These are phyloP conservation scores for Alosa alosa DNA, from an alignment of 2,113 vertebrate genomes.

Conservation along the genomic window DNA sequence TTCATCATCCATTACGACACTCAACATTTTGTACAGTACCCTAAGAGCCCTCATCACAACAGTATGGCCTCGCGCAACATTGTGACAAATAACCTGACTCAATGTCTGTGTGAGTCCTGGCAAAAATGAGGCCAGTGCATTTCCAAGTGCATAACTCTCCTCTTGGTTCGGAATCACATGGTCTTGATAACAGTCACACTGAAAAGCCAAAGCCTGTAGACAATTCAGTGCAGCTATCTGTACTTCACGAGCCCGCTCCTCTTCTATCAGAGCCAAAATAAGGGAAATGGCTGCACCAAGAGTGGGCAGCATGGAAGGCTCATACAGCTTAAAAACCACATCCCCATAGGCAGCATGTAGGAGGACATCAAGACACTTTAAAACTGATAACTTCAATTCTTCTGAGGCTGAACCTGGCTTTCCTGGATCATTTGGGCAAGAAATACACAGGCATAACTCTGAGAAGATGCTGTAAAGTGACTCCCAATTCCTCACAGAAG, in stretches of 20 bases:
- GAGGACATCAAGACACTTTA: constrained; percentile 75
- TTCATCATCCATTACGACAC: constrained; percentile 80
- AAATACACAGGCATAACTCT: constrained; percentile 84
- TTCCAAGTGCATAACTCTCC: constrained; percentile 65
- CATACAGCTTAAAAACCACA: constrained; percentile 75
- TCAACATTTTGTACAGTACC: constrained; percentile 75
- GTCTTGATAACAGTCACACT: constrained; percentile 78
- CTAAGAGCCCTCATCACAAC: constrained; percentile 75
- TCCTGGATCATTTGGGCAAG: constrained; percentile 65
- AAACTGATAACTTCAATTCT: constrained; percentile 80
- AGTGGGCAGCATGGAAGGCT: constrained; percentile 78
- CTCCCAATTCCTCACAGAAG: constrained; percentile 78
- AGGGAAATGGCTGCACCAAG: constrained; percentile 84
- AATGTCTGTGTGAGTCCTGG: constrained; percentile 82
- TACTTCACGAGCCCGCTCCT: constrained; percentile 78
- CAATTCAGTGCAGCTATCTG: constrained; percentile 79
- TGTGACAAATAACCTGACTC: constrained; percentile 80
- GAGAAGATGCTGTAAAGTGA: constrained; percentile 83
- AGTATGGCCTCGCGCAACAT: constrained; percentile 83
- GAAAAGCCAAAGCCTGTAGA: constrained; percentile 77
- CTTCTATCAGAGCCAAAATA: constrained; percentile 80
- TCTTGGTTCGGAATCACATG: constrained; percentile 55
- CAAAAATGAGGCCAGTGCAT: constrained; percentile 85
- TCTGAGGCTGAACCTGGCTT: constrained; percentile 72
- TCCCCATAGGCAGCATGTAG: constrained; percentile 82